These are phyloP conservation scores for Bucco capensis DNA, from an alignment of 2,113 vertebrate species.

Conservation along the genomic window DNA sequence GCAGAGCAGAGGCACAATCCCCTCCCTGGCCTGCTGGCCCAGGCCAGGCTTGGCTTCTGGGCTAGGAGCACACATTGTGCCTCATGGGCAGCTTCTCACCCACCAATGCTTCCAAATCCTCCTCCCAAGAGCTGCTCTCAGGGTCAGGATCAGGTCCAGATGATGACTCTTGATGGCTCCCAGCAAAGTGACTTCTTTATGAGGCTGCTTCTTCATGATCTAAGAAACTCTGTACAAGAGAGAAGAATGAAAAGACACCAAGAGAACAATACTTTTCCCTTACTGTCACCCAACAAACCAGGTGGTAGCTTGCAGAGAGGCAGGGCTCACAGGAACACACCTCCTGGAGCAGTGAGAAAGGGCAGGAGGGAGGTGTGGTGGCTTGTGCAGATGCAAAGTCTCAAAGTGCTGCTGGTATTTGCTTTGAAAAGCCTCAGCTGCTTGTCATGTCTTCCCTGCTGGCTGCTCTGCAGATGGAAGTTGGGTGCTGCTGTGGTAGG, in stretches of 20 bases:
- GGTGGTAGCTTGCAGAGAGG: neutral
- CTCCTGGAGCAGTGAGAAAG: accelerated
- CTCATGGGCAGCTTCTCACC: neutral
- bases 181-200: no score
- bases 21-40: no score
- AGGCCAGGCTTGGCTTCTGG: neutral
- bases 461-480: neutral
- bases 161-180: neutral
- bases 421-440: neutral
- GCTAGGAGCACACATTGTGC: neutral
- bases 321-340: neutral
- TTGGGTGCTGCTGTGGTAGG: neutral
- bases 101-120: neutral
- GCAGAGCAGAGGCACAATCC: no score
- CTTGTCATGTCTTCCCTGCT: neutral
- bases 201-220: neutral
- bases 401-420: neutral
- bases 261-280: neutral
- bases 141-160: neutral
- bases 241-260: neutral
- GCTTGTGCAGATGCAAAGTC: neutral
- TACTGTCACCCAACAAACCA: neutral
- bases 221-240: neutral
- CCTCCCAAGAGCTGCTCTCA: neutral
- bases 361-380: neutral